A percentile compares a stretch with the other conserved stretches of the same genome.
phyloP scores from a whole-genome alignment of 64 coral and sea anemone genomes.

The Pocillopora damicornis region DNA sequence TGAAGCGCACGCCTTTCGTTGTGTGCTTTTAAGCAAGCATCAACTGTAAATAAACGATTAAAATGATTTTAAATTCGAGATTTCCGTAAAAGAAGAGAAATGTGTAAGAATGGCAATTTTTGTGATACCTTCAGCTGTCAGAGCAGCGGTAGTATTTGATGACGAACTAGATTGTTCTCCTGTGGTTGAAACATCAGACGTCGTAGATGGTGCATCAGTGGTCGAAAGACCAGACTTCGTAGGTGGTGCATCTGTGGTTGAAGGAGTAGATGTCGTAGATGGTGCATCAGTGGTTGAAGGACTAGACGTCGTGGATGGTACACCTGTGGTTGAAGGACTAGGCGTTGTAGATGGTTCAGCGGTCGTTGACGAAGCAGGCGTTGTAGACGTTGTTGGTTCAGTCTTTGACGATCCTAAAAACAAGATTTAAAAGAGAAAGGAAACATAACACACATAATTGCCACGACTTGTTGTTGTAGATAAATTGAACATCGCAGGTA shows the following conservation, averaged over 20 bases:
- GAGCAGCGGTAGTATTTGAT: not conserved
- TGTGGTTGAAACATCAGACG: not conserved
- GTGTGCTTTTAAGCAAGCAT: conserved; percentile 38
- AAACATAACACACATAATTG: not conserved
- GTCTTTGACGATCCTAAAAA: not conserved
- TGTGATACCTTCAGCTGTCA: not conserved
- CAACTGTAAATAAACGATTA: not conserved
- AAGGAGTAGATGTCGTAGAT: no score
- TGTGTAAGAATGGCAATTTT: no score
- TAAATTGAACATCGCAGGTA: not conserved
- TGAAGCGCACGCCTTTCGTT: conserved; percentile 28
- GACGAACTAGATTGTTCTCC: not conserved
- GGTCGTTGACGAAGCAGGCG: not conserved
- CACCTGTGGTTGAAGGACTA: not conserved
- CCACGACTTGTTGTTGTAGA: not conserved
- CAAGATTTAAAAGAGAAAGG: not conserved
- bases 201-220: no score
- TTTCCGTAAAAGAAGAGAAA: no score
- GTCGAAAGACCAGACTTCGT: no score
- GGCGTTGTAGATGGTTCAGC: not conserved
- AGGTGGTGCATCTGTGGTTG: no score
- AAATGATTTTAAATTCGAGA: no score
- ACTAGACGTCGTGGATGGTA: not conserved
- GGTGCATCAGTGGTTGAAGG: no score
- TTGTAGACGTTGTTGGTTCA: not conserved